Evolutionary conservation across 2,797 vertebrate species (phyloP).

Genomic region (Characodon lateralis): DNA sequence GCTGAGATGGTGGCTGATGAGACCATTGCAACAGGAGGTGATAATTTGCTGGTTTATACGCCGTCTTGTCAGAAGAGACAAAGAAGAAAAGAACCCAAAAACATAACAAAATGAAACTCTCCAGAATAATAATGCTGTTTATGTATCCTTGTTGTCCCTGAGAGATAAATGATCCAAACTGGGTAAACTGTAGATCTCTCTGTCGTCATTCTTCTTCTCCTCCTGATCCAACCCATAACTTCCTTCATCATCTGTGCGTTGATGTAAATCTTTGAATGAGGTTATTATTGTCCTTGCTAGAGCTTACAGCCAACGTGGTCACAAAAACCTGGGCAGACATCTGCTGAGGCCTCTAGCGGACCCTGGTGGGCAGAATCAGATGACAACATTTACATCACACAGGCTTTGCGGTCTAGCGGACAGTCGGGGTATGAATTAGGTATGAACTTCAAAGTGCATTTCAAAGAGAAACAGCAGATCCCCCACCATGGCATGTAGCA

Average conservation of each 20-base stretch:
- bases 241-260: neutral
- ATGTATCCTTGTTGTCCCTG: neutral
- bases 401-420: neutral
- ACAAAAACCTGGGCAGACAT: neutral
- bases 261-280: neutral
- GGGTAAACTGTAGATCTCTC: neutral
- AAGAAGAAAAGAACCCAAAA: neutral
- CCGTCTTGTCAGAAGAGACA: neutral
- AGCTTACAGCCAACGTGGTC: neutral
- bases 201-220: too few relatives aligned
- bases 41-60: neutral
- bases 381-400: neutral
- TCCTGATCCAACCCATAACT: too few relatives aligned
- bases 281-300: neutral
- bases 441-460: neutral
- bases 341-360: neutral
- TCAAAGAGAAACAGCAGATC: neutral
- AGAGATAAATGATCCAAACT: neutral
- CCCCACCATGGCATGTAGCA: too few relatives aligned
- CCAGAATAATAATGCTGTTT: neutral
- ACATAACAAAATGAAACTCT: too few relatives aligned
- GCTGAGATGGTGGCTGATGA: neutral
- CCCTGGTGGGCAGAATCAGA: neutral
- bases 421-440: neutral
- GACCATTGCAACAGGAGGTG: neutral